Conservation (phyloP, 2,113 vertebrate genomes). For the Lepus europaeus region DNA sequence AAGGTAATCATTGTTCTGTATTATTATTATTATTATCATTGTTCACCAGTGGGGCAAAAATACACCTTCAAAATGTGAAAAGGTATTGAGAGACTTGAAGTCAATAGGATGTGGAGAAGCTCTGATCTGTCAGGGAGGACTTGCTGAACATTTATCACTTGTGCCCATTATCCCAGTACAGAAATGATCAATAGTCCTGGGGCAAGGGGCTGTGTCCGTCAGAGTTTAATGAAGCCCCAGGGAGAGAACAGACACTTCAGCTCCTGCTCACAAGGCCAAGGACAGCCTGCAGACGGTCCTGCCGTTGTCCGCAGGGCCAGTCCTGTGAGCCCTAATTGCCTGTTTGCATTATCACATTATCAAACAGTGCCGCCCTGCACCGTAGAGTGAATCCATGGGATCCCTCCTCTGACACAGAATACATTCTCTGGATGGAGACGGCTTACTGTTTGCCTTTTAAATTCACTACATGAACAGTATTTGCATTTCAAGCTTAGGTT, state of each 20-base stretch:
- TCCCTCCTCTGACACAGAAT: no score
- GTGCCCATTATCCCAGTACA: neutral
- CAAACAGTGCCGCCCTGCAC: neutral
- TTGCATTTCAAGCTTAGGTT: constrained; percentile 72
- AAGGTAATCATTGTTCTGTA: constrained; percentile 12
- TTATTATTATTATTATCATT: neutral
- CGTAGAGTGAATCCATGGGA: neutral
- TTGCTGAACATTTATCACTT: neutral
- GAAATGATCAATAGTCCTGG: neutral
- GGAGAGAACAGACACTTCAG: neutral
- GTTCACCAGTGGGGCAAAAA: neutral
- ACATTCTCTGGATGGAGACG: neutral
- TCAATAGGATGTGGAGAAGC: neutral
- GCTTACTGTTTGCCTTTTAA: constrained; percentile 32
- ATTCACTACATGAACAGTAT: neutral
- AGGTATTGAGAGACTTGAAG: neutral
- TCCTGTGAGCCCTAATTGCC: neutral
- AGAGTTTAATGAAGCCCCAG: constrained; percentile 33
- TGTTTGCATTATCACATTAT: neutral
- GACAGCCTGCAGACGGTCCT: neutral
- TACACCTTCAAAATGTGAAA: neutral
- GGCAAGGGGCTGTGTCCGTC: neutral
- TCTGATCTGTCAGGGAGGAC: neutral
- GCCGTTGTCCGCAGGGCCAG: neutral
- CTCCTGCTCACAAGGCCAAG: neutral